phyloP scores from a whole-genome alignment of 2,113 vertebrate genomes.

The Alethe diademata region DNA sequence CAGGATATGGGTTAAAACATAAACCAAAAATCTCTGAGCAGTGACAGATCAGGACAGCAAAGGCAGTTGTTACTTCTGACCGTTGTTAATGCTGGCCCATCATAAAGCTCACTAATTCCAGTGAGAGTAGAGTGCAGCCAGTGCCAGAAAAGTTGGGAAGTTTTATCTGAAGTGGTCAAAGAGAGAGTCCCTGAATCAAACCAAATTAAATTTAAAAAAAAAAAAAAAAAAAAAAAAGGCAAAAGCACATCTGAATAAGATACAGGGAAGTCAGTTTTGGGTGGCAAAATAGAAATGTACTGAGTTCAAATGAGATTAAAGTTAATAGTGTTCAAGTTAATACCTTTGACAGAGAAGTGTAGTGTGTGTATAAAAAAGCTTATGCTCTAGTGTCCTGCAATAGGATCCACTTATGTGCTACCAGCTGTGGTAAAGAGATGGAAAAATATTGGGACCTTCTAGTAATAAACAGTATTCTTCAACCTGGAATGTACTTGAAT shows the following conservation, averaged over 20 bases:
- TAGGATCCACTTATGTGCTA: neutral
- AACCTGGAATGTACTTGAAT: neutral
- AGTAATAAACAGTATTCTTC: neutral
- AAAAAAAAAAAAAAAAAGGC: neutral
- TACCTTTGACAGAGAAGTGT: neutral
- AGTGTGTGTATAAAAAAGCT: neutral
- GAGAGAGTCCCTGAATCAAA: neutral
- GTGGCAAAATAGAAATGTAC: neutral
- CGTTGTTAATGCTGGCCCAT: neutral
- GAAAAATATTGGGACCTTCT: neutral
- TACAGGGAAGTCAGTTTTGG: neutral
- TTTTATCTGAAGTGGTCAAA: neutral
- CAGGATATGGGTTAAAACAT: neutral
- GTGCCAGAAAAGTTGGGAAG: neutral
- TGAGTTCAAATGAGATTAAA: neutral
- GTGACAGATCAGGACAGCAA: neutral
- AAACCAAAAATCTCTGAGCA: neutral
- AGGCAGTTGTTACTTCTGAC: neutral
- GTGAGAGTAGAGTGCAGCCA: neutral
- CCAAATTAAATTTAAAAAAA: neutral
- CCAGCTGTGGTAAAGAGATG: neutral
- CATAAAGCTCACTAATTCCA: neutral
- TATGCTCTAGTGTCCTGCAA: neutral
- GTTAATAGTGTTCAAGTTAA: neutral
- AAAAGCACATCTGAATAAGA: neutral